Evolutionary conservation across 2,888 invertebrate species (phyloP), one percentile per base, ranked within the genome.

Genomic region (Pyrochroa serraticornis): DNA sequence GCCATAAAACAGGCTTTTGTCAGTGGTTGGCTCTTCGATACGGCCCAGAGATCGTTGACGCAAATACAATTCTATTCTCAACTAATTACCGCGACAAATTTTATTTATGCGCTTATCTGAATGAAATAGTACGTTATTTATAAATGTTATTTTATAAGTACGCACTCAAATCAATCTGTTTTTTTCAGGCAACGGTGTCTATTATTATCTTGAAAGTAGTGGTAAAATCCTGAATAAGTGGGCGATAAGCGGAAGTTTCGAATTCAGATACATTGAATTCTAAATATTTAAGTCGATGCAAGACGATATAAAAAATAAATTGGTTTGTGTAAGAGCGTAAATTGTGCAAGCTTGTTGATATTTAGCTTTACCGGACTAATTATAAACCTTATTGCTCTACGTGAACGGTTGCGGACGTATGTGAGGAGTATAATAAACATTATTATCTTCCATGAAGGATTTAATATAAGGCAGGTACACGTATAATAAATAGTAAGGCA

Each of bases 1-100:
- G 39, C 42, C 53, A 50, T 59, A 54, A 58, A 58, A 58, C 39
- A 49, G 39, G 42, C 44, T 49, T 58, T 50, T 59, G 59, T 53
- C 49, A 53, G 43, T 43, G 48, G 32, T 37, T 41, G 38, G 53
- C 42, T 53, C 46, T 53, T 53, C 45, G 52, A 45, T 39, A 44
- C 32, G 37, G 51, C 36, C 39, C 45, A 38, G 22, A 41, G 52
- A 32, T 37, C 22, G 48, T 9, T 48, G 48, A 48, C 54, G 54
- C n/a, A 35, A 35, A 12, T 3, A 32, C 33, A 32, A 32, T 43
- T 43, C 9, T 14, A 32, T 32, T 43, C 22, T 9, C n/a, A 43
- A 6, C 10, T 32, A 43, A 43, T 43, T 43, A 43, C 33, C n/a
- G 1, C 13, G 43, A 31, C 32, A 42, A 30, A 42, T 42, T 42